Evolutionary conservation across 64 coral and sea anemone genomes (phyloP), one percentile per base, ranked within the genome.

Genomic region (Acropora tenuis): DNA sequence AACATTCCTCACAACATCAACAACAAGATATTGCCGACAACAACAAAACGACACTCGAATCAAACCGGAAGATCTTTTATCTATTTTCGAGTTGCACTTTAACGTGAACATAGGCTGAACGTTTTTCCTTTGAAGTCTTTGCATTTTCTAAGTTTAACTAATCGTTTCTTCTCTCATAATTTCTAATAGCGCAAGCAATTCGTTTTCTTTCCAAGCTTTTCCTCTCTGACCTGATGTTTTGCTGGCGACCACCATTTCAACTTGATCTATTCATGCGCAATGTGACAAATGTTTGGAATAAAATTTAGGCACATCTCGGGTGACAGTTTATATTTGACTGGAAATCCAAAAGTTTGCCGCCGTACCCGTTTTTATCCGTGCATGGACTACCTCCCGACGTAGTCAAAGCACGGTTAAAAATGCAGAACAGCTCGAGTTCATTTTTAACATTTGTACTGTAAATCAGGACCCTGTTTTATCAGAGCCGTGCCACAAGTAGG

Each of bases 301-400:
- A 66, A 66, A 73, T 40, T 19, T 18, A 41, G 69, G 69, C 69
- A 73, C 69, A 30, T 18, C 69, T 73, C 19, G 5, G 69, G 8
- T 4, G 5, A 40, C 69, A 41, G 69, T 73, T 73, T 73, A 73
- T 30, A 73, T 4, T 73, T 4, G 3, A 41, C 69, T 73, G 69
- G 1, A 73, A 40, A 40, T 73, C 69, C 69, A 73, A 73, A 73
- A 73, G 20, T 16, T 6, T 41, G 20, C n/a, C 18, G 3, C 69
- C 18, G 19, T 73, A 8, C 3, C 69, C 69, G 16, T 73, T 73
- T 73, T 73, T 73, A 73, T 30, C 69, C 19, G 69, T 73, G 69
- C 69, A 41, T 30, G 69, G 69, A 73, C 69, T 30, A 73, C 69
- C 69, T 73, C 69, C n/a, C 69, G 69, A 73, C 18, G 20, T 73